Base-by-base conservation (phyloP, 2,113 vertebrate genomes). In the Origma solitaria region DNA sequence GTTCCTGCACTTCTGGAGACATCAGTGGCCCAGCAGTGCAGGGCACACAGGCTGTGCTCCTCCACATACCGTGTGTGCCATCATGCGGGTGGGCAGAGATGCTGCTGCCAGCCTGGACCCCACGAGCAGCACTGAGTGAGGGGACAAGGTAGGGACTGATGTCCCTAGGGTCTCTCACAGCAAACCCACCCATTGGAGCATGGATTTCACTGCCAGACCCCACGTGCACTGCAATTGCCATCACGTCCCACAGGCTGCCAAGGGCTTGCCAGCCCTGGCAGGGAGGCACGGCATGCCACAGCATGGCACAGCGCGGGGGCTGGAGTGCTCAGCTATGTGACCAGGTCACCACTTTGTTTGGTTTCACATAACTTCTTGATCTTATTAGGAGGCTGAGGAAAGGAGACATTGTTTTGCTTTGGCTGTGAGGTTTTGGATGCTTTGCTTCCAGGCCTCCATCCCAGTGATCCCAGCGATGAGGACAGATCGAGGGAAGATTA, bases 361-460 rank as follows among this genome's bases (percentile, higher is more conserved):
- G 89, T 85, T 96, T 94, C 33, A 9, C 89, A 89, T 86, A 64
- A 84, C 89, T 97, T 91, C 91, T 95, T 94, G 86, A 97, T 91
- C 89, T 95, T 95, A 95, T 90, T 95, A 93, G 65, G 73, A 91
- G 65, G 40, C 65, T 84, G 73, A 69, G 94, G 92, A 92, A 95
- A 91, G 80, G 92, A 94, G 90, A 62, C 54, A 45, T 93, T 95
- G 93, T 95, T 96, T 96, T 90, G 73, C 87, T 95, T 93, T 86
- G 87, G 92, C 95, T 95, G 92, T 85, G 82, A 94, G 93, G 61
- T 87, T 88, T 64, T 82, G 57, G 79, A 69, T 88, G 88, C 82
- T 90, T 81, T 4, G 4, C 66, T 90, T 92, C 58, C 31, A 90
- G 73, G 68, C 82, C 64, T 92, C 82, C 3, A 4, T 92, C 73